These are phyloP conservation scores for Eudemis profundana DNA, from an alignment of 2,888 invertebrate genomes.

Conservation along the genomic window DNA sequence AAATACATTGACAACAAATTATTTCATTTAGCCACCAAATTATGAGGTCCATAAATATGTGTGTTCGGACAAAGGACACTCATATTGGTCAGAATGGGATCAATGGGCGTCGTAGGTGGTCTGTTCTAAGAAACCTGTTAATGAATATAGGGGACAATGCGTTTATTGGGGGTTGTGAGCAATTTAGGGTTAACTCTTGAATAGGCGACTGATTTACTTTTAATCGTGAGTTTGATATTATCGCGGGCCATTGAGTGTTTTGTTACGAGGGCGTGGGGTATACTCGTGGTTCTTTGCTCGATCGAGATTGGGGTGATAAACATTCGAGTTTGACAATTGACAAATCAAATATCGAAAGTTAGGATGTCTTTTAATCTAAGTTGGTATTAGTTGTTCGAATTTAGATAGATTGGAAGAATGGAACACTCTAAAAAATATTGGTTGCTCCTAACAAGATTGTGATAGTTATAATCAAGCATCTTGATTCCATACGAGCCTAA, in stretches of 20 bases:
- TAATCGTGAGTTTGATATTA: slow-evolving; percentile 78
- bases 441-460: no score
- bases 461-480: no score
- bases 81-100: slow-evolving; percentile 70
- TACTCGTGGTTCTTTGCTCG: slow-evolving; percentile 58
- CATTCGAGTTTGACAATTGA: slow-evolving; percentile 10
- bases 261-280: slow-evolving; percentile 65
- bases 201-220: slow-evolving; percentile 78
- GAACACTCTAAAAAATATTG: no score
- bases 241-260: slow-evolving; percentile 72
- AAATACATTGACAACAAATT: slow-evolving; percentile 70
- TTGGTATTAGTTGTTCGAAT: neutral
- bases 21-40: slow-evolving; percentile 64
- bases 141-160: slow-evolving; percentile 63
- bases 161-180: slow-evolving; percentile 65
- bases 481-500: no score
- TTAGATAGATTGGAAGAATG: no score
- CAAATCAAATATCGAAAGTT: neutral
- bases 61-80: slow-evolving; percentile 56
- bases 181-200: slow-evolving; percentile 70
- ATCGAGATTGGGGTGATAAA: slow-evolving; percentile 35
- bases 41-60: slow-evolving; percentile 54
- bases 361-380: neutral
- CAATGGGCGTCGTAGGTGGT: slow-evolving; percentile 77
- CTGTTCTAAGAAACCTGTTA: slow-evolving; percentile 74